These are phyloP conservation scores for Gobio gobio DNA, from an alignment of 2,113 vertebrate genomes.

Conservation along the genomic window DNA sequence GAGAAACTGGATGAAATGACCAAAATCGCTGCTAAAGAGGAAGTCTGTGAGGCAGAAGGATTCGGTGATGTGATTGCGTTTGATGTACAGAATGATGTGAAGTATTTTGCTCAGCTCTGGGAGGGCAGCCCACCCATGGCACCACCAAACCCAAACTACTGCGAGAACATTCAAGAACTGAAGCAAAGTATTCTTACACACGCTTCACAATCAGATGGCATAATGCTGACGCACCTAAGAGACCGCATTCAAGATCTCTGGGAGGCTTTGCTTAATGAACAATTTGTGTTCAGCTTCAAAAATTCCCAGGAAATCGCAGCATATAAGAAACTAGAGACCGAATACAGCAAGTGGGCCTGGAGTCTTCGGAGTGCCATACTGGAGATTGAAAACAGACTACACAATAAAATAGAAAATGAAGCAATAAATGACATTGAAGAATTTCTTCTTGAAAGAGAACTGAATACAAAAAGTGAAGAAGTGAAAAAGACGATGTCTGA, in stretches of 20 bases:
- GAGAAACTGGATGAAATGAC: no score
- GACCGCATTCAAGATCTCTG: slow-evolving; percentile 63
- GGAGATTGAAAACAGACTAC: slow-evolving; percentile 61
- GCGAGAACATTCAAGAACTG: slow-evolving; percentile 37
- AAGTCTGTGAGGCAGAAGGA: slow-evolving; percentile 32
- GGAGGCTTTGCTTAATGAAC: slow-evolving; percentile 57
- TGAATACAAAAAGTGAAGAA: slow-evolving; percentile 20
- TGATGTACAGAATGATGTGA: slow-evolving; percentile 58
- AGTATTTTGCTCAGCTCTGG: slow-evolving; percentile 41
- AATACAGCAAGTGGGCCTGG: slow-evolving; percentile 8
- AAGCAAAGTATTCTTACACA: slow-evolving; percentile 34
- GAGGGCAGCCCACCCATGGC: no score
- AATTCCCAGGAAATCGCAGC: slow-evolving; percentile 67
- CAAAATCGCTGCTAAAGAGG: no score
- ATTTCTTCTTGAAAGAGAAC: neutral
- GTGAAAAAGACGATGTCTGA: slow-evolving; percentile 55
- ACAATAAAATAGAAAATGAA: slow-evolving; percentile 58
- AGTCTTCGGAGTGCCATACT: slow-evolving; percentile 61
- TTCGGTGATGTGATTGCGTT: slow-evolving; percentile 67
- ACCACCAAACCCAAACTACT: no score
- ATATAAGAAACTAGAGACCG: slow-evolving; percentile 60
- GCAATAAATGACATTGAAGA: neutral
- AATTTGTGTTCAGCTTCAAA: slow-evolving; percentile 73
- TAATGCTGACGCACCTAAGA: slow-evolving; percentile 63
- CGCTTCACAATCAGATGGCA: slow-evolving; percentile 39